These are phyloP conservation scores for Caerostris extrusa DNA, from an alignment of 1,140 invertebrate species.

Conservation along the genomic window DNA sequence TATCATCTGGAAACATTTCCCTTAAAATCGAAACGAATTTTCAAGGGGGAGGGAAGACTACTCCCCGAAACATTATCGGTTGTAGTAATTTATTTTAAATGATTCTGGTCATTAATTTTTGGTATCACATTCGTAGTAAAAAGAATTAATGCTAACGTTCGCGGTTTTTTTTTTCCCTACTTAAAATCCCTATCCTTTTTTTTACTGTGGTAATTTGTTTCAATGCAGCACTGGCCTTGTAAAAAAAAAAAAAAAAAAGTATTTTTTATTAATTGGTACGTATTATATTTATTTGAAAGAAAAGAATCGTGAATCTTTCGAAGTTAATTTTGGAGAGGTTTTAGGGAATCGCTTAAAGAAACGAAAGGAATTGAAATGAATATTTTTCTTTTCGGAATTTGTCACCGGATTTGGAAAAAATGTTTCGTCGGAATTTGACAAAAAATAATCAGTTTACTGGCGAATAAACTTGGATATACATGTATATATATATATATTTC, in stretches of 20 bases:
- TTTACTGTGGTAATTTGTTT: conserved; percentile 45
- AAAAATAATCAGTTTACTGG: neutral
- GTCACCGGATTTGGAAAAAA: neutral
- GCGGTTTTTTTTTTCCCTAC: neutral
- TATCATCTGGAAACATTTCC: conserved; percentile 33
- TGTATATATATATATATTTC: neutral
- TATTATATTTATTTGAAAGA: conserved; percentile 7
- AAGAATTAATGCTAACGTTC: conserved; percentile 3
- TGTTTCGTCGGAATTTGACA: neutral
- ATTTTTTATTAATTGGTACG: conserved; percentile 19
- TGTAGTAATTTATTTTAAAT: conserved; percentile 55
- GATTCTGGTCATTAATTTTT: conserved; percentile 51
- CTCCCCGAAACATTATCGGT: conserved; percentile 8
- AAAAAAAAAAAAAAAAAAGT: neutral
- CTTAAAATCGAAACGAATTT: conserved; percentile 5
- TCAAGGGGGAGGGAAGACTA: neutral
- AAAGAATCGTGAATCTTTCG: neutral
- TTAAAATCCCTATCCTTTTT: neutral
- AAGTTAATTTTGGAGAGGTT: neutral
- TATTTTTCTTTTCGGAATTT: neutral
- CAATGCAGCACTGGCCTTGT: neutral
- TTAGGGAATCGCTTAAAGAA: neutral
- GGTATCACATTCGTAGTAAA: conserved; percentile 2
- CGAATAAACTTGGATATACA: neutral
- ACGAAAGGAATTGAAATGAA: neutral